Base-by-base conservation (phyloP, 2,113 vertebrate genomes). In the Ranitomeya variabilis region DNA sequence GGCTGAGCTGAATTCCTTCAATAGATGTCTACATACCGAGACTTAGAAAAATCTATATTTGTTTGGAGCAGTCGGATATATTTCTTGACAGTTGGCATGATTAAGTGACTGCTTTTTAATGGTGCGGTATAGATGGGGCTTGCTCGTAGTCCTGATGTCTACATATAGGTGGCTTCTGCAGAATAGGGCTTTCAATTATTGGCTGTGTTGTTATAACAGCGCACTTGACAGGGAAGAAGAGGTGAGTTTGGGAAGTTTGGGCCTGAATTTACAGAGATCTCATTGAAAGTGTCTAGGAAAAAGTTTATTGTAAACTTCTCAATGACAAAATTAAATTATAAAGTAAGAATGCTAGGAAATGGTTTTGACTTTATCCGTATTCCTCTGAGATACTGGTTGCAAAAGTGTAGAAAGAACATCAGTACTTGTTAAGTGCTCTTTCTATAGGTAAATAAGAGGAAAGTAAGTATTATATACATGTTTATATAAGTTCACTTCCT, bases 31-130 rank as follows among this genome's bases (percentile, higher is more conserved):
- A 71, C 57, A 62, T 18, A 15, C 57, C 3, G 16, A 62, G 16
- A 45, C 26, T 26, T 37, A 11, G 18, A 81, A 81, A 81, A 5
- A 57, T 26, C n/a, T 15, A 62, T 37, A 62, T 62, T 45, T 81
- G 31, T 81, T 51, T 57, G 26, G 79, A 80, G 54, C 23, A 1
- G 23, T 81, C 26, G 16, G 59, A 23, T 81, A 31, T 18, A 80
- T 81, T 62, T 81, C 37, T 81, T 81, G 79, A 80, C 55, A 80
- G 14, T 59, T 80, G 80, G 59, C 26, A 45, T 12, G 57, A 37
- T 18, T 52, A 52, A 76, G 18, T 19, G 23, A 62, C 26, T 81
- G 80, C 7, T 37, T 45, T 60, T 64, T 62, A 52, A 81, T 21
- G 31, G 57, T 9, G 1, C 15, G 0, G 11, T 21, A 60, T 80